Conservation (phyloP, 2,888 invertebrate genomes). For the Coelopa pilipes region DNA sequence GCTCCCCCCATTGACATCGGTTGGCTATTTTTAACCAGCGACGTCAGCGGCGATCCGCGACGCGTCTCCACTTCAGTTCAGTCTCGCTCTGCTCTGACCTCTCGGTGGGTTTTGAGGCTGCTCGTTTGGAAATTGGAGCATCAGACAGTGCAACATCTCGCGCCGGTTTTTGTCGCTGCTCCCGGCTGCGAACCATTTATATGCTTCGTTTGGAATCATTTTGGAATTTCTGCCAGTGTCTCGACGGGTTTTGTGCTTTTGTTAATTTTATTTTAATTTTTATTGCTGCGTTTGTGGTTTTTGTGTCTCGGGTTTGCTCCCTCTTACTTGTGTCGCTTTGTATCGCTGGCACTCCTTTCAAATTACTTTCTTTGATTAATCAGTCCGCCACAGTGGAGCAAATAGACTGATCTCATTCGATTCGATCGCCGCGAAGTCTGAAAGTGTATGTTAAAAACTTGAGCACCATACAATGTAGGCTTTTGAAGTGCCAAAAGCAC, state of each 20-base stretch:
- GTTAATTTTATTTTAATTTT: constrained; percentile 35
- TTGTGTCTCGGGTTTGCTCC: constrained; percentile 22
- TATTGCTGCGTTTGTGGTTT: constrained; percentile 30
- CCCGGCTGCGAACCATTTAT: background rate
- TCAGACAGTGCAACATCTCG: background rate
- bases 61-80: constrained; percentile 26
- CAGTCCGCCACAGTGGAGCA: constrained; percentile 6
- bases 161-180: background rate
- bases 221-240: constrained; percentile 8
- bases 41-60: constrained; percentile 18
- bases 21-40: constrained; percentile 31
- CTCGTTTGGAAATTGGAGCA: constrained; percentile 18
- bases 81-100: constrained; percentile 15
- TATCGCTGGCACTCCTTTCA: constrained; percentile 44
- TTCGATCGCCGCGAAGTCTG: background rate
- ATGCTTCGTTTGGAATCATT: background rate
- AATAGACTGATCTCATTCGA: background rate
- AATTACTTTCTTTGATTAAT: constrained; percentile 33
- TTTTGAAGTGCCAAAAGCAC: no score
- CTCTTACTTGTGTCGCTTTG: constrained; percentile 34
- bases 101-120: constrained; percentile 13
- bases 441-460: background rate
- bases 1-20: constrained; percentile 51
- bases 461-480: no score
- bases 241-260: constrained; percentile 17